Conservation (phyloP, 2,888 invertebrate genomes). For the Deilephila elpenor region DNA sequence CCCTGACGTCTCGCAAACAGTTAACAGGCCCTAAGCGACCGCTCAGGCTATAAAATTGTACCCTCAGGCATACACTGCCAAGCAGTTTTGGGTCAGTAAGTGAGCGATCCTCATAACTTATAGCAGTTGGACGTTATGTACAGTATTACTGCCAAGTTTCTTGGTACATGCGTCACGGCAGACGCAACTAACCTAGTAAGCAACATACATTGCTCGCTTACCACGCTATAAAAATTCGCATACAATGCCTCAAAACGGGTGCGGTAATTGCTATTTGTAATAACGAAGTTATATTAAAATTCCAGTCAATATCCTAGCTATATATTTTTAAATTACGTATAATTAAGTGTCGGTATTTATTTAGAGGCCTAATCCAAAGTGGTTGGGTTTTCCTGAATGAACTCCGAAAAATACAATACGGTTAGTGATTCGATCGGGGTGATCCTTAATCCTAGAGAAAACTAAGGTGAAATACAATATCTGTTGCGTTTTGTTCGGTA, state of each 20-base stretch:
- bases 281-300: not conserved
- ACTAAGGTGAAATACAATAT: too few species aligned
- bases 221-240: conserved; percentile 11
- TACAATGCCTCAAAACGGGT: not conserved
- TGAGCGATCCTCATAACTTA: conserved; percentile 68
- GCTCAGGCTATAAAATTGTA: conserved; percentile 11
- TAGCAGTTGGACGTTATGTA: conserved; percentile 71
- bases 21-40: conserved; percentile 2
- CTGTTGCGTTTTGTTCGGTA: too few species aligned
- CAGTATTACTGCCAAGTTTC: conserved; percentile 72
- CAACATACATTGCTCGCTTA: conserved; percentile 31
- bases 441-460: too few species aligned
- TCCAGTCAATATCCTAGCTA: too few species aligned
- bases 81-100: conserved; percentile 74
- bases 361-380: too few species aligned
- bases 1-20: not conserved
- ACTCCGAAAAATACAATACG: too few species aligned
- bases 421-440: too few species aligned
- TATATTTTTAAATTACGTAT: too few species aligned
- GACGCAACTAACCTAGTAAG: conserved; percentile 58
- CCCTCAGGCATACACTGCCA: conserved; percentile 28
- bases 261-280: not conserved
- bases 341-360: too few species aligned
- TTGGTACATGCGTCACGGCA: conserved; percentile 67
- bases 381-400: too few species aligned